Base-by-base conservation (phyloP, 2,113 vertebrate species). In the Atractosteus spatula region DNA sequence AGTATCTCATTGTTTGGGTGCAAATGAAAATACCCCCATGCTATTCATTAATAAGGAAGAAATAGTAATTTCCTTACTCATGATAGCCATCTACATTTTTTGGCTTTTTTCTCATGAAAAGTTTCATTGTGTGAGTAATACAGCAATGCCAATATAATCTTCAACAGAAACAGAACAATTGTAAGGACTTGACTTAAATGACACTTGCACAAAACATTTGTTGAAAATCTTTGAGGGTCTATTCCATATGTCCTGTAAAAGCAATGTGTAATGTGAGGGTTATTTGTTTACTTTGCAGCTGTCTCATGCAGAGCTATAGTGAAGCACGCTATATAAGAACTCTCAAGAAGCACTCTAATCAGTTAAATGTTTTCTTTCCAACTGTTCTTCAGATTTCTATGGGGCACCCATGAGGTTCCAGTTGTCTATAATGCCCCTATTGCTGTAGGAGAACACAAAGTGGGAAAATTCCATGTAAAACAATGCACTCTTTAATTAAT, bases 391-490 rank as follows among this genome's bases (percentile, higher is more conserved):
- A 17, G 11, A 11, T 44, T 17, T 55, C 14, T 7, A 29, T 43
- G 29, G 55, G 13, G 41, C 1, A 65, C n/a, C 7, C 43, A 42
- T 14, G n/a, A n/a, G 0, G 8, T 62, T 67, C 44, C 47, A 11
- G 12, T 11, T 43, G 51, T 47, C 55, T 64, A 8, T 41, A 61
- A n/a, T 57, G 57, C 13, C 55, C 13, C 68, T 57, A 17, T 14
- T 55, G 17, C 68, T 63, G 62, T 4, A 56, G 41, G 12, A 17
- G 11, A 4, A 29, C 8, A 41, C 14, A 65, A 74, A 65, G 13
- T 4, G 3, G 16, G 68, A 69, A 16, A 57, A 12, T 41, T 66
- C 68, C 63, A 71, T 66, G 29, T 16, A 71, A 67, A 59, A 66
- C 47, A 70, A 10, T 10, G 8, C 55, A 51, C 63, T 14, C 17